Percentiles rank a stretch among this genome's conserved stretches.
These are phyloP conservation scores for Luidia sarsii DNA, from an alignment of 53 echinoderm and acorn worm species.

Conservation along the genomic window DNA sequence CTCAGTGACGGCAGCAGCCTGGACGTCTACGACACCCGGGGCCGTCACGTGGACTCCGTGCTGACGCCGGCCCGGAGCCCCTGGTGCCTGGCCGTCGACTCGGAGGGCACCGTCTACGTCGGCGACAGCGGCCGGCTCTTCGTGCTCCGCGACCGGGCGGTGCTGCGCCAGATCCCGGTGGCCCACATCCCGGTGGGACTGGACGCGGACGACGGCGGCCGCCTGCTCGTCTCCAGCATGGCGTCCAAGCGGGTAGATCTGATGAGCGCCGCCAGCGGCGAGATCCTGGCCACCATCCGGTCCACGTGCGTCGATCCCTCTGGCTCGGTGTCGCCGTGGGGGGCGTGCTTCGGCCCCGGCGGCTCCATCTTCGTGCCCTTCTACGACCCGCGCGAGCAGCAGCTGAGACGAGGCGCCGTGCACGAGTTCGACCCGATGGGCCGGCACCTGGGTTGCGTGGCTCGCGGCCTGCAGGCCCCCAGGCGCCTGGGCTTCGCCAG, in stretches of 20 bases:
- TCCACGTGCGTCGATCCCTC: conserved; percentile 23
- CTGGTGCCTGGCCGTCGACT: conserved; percentile 30
- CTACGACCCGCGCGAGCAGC: background rate
- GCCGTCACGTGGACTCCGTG: conserved; percentile 13
- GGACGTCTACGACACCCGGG: conserved; percentile 13
- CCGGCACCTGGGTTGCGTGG: conserved; percentile 38
- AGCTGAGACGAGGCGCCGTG: background rate
- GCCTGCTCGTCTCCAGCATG: conserved; percentile 13
- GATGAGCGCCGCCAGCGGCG: conserved; percentile 9
- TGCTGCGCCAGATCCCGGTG: background rate
- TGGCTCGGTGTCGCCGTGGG: conserved; percentile 31
- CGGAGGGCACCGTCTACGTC: conserved; percentile 9
- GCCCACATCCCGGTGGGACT: background rate
- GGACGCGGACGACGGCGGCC: conserved; percentile 27
- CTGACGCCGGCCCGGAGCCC: conserved; percentile 18
- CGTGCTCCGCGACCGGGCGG: conserved; percentile 12
- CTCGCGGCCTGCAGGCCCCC: background rate
- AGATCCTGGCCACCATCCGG: conserved; percentile 9
- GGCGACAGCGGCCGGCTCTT: conserved; percentile 13
- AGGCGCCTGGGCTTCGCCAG: conserved; percentile 19
- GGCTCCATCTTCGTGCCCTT: conserved; percentile 42
- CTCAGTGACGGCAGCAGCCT: conserved; percentile 1
- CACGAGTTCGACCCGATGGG: conserved; percentile 35
- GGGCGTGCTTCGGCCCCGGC: conserved; percentile 31
- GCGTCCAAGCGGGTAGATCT: conserved; percentile 26